Conservation (phyloP, 2,888 invertebrate genomes). For the Heliothis peltigera region DNA sequence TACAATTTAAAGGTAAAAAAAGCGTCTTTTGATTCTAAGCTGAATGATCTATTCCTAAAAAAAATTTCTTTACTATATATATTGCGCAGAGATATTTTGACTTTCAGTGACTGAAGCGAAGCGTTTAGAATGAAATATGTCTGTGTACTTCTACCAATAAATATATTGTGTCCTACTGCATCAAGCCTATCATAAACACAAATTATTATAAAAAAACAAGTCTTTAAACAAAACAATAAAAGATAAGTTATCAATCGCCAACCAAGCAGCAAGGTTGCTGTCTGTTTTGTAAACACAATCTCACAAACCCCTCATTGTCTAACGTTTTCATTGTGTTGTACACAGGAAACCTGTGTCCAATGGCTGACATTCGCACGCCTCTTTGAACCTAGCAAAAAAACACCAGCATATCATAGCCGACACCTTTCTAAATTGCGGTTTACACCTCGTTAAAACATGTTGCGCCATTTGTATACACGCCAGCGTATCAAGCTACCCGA, state of each 20-base stretch:
- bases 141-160: neutral
- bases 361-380: conserved; percentile 54
- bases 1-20: neutral
- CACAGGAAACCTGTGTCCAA: conserved; percentile 71
- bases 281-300: conserved; percentile 76
- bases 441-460: conserved; percentile 63
- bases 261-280: conserved; percentile 70
- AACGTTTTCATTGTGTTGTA: conserved; percentile 71
- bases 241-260: conserved; percentile 61
- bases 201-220: conserved; percentile 40
- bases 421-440: conserved; percentile 66
- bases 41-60: no score
- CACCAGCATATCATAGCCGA: conserved; percentile 52
- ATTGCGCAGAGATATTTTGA: no score
- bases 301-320: conserved; percentile 72
- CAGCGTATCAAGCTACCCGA: no score
- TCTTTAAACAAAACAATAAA: conserved; percentile 55
- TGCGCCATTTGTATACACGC: conserved; percentile 43
- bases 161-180: no score
- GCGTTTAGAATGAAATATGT: neutral
- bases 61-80: no score
- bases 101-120: neutral
- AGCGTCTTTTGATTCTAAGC: no score
- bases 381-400: conserved; percentile 34
- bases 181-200: conserved; percentile 24